A percentile compares a stretch with the other conserved stretches of the same genome.
Evolutionary conservation across 2,797 vertebrate species (phyloP).

Genomic region (Parauchenoglanis ngamensis): DNA sequence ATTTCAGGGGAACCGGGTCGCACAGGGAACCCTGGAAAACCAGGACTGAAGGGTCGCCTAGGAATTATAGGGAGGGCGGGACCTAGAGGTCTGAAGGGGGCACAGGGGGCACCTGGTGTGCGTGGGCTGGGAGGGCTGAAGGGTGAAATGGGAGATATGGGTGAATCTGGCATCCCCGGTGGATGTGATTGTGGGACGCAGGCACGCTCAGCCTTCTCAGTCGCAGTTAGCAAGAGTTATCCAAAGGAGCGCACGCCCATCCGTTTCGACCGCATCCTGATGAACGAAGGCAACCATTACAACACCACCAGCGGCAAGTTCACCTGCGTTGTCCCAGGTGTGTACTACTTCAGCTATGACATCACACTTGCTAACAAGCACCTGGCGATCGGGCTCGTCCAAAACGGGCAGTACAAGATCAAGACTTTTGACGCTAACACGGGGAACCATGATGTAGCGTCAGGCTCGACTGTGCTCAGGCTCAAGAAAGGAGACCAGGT

Average conservation of each 20-base stretch:
- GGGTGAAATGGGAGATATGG: slow-evolving; percentile 81
- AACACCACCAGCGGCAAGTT: slow-evolving; percentile 91
- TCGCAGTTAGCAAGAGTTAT: slow-evolving; percentile 93
- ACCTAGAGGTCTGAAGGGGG: slow-evolving; percentile 84
- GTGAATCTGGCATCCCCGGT: slow-evolving; percentile 80
- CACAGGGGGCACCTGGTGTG: slow-evolving; percentile 77
- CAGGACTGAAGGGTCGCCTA: slow-evolving; percentile 83
- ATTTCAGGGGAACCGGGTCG: slow-evolving; percentile 84
- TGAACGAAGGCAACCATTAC: slow-evolving; percentile 94
- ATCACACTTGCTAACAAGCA: slow-evolving; percentile 96
- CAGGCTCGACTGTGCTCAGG: slow-evolving; percentile 89
- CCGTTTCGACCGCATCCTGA: slow-evolving; percentile 90
- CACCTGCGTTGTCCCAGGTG: slow-evolving; percentile 85
- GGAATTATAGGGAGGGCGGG: slow-evolving; percentile 89
- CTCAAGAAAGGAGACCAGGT: slow-evolving; percentile 87
- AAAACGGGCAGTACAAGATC: slow-evolving; percentile 94
- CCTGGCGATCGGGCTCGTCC: slow-evolving; percentile 93
- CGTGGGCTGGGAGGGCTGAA: slow-evolving; percentile 78
- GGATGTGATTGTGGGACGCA: slow-evolving; percentile 82
- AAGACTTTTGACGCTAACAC: slow-evolving; percentile 97
- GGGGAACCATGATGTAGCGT: slow-evolving; percentile 93
- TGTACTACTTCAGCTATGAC: slow-evolving; percentile 96
- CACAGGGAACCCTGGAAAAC: slow-evolving; percentile 86
- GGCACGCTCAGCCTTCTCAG: slow-evolving; percentile 91
- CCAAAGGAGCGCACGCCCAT: slow-evolving; percentile 90